Percentiles rank a stretch among this genome's conserved stretches.
These are phyloP conservation scores for Porites cylindrica DNA, from an alignment of 92 coral and sea anemone genomes.

Conservation along the genomic window DNA sequence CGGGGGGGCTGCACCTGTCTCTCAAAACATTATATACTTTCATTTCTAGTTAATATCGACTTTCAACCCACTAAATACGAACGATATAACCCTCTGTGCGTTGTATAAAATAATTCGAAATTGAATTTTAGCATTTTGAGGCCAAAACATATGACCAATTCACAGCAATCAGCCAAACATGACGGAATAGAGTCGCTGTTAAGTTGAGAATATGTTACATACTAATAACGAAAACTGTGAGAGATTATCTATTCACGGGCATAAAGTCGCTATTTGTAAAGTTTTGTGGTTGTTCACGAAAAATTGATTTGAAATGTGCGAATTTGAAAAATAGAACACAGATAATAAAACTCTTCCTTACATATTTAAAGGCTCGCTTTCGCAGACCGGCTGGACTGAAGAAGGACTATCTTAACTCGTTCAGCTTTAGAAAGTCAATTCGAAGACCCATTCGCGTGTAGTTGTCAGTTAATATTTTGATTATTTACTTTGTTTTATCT, in stretches of 20 bases:
- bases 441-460: neutral
- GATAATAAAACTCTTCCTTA: neutral
- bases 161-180: too few relatives aligned
- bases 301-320: neutral
- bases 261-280: neutral
- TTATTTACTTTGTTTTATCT: constrained; percentile 32
- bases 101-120: neutral
- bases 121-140: neutral
- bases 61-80: constrained; percentile 20
- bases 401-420: constrained; percentile 12
- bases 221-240: neutral
- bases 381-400: neutral
- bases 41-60: constrained; percentile 27
- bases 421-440: neutral
- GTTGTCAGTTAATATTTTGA: constrained; percentile 31
- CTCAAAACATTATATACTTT: constrained; percentile 18
- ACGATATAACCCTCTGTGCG: neutral
- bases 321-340: neutral
- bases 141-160: too few relatives aligned
- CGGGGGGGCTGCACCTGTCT: constrained; percentile 33
- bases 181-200: too few relatives aligned
- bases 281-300: neutral
- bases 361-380: constrained; percentile 18
- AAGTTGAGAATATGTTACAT: too few relatives aligned
- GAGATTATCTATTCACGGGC: neutral